Conservation (phyloP, 2,888 invertebrate species). For the Buathra laborator region DNA sequence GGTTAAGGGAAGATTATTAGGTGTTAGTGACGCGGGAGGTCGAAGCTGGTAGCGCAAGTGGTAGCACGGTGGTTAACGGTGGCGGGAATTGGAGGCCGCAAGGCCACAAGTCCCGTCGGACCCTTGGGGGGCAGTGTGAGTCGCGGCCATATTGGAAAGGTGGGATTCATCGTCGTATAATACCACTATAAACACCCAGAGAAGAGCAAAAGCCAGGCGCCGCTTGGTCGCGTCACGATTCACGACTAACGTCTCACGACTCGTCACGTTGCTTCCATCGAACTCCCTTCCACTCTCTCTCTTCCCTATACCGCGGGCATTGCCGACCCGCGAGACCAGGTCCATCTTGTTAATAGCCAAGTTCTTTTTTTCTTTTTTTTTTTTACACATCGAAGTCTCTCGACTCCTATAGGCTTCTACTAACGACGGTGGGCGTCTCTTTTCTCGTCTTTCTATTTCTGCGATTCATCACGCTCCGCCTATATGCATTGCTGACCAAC, state of each 20-base stretch:
- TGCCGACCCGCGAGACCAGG: slow-evolving; percentile 57
- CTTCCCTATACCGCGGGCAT: slow-evolving; percentile 48
- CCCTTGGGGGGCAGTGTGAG: slow-evolving; percentile 23
- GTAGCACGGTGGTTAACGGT: slow-evolving; percentile 59
- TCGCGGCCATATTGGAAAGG: slow-evolving; percentile 64
- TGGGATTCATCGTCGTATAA: slow-evolving; percentile 62
- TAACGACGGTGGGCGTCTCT: slow-evolving; percentile 69
- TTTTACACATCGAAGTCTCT: slow-evolving; percentile 44
- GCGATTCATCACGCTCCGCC: slow-evolving; percentile 64
- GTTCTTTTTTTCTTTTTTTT: slow-evolving; percentile 51
- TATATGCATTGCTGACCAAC: slow-evolving; percentile 28
- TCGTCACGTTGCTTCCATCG: slow-evolving; percentile 63
- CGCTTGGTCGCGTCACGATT: slow-evolving; percentile 70
- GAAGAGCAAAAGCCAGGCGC: slow-evolving; percentile 64
- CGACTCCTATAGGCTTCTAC: slow-evolving; percentile 65
- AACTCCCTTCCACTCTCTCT: slow-evolving; percentile 43
- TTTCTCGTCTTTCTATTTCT: slow-evolving; percentile 65
- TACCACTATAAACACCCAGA: slow-evolving; percentile 39
- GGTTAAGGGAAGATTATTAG: background rate
- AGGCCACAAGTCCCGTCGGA: slow-evolving; percentile 40
- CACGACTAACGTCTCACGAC: slow-evolving; percentile 66
- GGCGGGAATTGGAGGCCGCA: slow-evolving; percentile 44
- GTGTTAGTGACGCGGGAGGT: slow-evolving; percentile 30
- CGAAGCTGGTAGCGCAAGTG: slow-evolving; percentile 31
- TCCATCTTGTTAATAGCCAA: slow-evolving; percentile 73